These are phyloP conservation scores for Trichogramma dendrolimi DNA, from an alignment of 2,888 invertebrate species.

Conservation along the genomic window DNA sequence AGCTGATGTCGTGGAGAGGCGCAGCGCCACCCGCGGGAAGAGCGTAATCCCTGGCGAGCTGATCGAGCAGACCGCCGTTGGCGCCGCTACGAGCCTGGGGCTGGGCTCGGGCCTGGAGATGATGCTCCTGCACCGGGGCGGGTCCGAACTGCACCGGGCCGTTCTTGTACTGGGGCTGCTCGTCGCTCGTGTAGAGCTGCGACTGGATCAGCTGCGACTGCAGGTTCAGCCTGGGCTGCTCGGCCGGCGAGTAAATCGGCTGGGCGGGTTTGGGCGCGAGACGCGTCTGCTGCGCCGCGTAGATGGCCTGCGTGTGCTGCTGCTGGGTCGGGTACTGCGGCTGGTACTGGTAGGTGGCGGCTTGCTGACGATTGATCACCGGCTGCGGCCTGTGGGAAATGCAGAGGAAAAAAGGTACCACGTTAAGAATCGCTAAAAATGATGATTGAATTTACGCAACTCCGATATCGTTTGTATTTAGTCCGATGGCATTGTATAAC, in stretches of 20 bases:
- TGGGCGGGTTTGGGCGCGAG: conserved; percentile 29
- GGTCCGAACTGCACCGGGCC: conserved; percentile 48
- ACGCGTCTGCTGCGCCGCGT: conserved; percentile 34
- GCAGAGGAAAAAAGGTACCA: no score
- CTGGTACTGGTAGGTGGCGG: conserved; percentile 31
- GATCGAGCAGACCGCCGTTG: conserved; percentile 66
- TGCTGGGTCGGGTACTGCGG: conserved; percentile 28
- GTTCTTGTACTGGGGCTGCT: conserved; percentile 44
- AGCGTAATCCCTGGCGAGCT: conserved; percentile 76
- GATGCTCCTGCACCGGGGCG: conserved; percentile 41
- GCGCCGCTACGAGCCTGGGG: conserved; percentile 46
- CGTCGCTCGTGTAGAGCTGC: conserved; percentile 34
- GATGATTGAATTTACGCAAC: no score
- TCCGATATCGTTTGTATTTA: no score
- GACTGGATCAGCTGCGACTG: conserved; percentile 40
- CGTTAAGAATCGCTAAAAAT: no score
- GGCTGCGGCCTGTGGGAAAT: conserved; percentile 9
- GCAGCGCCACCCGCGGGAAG: conserved; percentile 67
- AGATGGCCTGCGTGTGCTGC: conserved; percentile 43
- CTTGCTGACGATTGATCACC: conserved; percentile 9
- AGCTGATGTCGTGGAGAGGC: conserved; percentile 77
- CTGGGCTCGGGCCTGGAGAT: conserved; percentile 30
- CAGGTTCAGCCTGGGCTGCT: conserved; percentile 31
- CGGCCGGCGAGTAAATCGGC: conserved; percentile 41
- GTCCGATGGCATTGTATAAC: no score